A percentile compares a stretch with the other conserved stretches of the same genome.
Conservation (phyloP, 2,113 vertebrate species). For the Ciconia stormi region DNA sequence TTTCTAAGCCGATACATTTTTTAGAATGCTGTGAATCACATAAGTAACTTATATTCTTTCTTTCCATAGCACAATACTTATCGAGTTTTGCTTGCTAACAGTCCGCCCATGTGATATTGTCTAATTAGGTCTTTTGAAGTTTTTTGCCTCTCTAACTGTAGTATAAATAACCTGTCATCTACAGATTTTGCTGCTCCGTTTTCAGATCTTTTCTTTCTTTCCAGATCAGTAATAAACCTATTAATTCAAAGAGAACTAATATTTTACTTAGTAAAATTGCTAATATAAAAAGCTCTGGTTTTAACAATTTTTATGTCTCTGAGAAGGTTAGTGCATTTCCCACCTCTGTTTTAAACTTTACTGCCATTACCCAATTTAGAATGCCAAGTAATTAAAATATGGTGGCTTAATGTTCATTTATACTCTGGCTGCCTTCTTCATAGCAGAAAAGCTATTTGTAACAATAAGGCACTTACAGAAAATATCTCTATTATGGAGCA, state of each 20-base stretch:
- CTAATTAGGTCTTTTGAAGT: background rate
- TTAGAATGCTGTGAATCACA: background rate
- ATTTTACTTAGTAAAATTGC: background rate
- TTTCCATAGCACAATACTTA: background rate
- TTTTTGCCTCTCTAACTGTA: background rate
- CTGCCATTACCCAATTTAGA: background rate
- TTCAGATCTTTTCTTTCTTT: background rate
- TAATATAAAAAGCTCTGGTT: background rate
- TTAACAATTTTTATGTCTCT: background rate
- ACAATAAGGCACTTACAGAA: background rate
- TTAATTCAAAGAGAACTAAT: background rate
- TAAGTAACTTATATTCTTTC: background rate
- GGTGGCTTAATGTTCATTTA: background rate
- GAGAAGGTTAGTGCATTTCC: background rate
- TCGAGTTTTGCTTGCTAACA: background rate
- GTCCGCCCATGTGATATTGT: background rate
- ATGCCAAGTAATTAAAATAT: background rate
- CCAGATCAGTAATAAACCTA: background rate
- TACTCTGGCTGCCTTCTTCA: background rate
- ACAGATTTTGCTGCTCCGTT: background rate
- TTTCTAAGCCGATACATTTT: background rate
- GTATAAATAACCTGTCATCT: background rate
- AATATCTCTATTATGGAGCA: background rate
- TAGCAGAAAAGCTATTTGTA: background rate
- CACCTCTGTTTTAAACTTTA: background rate